These are phyloP conservation scores for Teleiodes luculella DNA, from an alignment of 2,888 invertebrate species.

Conservation along the genomic window DNA sequence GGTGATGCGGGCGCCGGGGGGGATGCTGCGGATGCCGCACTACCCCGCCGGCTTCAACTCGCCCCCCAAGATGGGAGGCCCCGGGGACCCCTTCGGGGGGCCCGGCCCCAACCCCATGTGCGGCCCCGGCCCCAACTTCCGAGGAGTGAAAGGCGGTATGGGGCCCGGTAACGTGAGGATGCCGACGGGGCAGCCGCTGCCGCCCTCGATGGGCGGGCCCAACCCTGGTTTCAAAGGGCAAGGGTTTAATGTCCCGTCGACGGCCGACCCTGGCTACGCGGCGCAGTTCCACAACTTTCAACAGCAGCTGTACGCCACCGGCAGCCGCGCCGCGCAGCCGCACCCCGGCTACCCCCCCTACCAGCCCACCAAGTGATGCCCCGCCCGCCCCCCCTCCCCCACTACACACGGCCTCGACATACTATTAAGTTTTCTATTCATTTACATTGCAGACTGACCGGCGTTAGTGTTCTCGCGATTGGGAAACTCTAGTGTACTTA, in stretches of 20 bases:
- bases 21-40: slow-evolving; percentile 70
- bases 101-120: slow-evolving; percentile 50
- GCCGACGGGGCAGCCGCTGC: slow-evolving; percentile 83
- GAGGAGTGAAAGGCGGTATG: slow-evolving; percentile 62
- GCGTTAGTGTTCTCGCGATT: slow-evolving; percentile 12
- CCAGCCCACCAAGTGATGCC: slow-evolving; percentile 72
- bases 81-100: slow-evolving; percentile 49
- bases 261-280: slow-evolving; percentile 94
- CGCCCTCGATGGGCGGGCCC: slow-evolving; percentile 87
- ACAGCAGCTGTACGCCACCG: slow-evolving; percentile 94
- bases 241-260: slow-evolving; percentile 89
- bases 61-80: slow-evolving; percentile 65
- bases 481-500: slow-evolving; percentile 40
- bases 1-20: slow-evolving; percentile 61
- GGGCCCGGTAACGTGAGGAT: slow-evolving; percentile 54
- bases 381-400: slow-evolving; percentile 22
- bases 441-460: slow-evolving; percentile 22
- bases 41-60: slow-evolving; percentile 69
- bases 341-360: slow-evolving; percentile 69
- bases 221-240: slow-evolving; percentile 85
- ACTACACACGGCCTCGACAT: slow-evolving; percentile 30
- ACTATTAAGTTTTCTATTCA: slow-evolving; percentile 25
- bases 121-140: slow-evolving; percentile 54
- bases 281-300: slow-evolving; percentile 98
- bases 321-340: slow-evolving; percentile 64